A percentile compares a stretch with the other conserved stretches of the same genome.
phyloP scores from a whole-genome alignment of 1,140 invertebrate species.

The Drosophila lacertosa region DNA sequence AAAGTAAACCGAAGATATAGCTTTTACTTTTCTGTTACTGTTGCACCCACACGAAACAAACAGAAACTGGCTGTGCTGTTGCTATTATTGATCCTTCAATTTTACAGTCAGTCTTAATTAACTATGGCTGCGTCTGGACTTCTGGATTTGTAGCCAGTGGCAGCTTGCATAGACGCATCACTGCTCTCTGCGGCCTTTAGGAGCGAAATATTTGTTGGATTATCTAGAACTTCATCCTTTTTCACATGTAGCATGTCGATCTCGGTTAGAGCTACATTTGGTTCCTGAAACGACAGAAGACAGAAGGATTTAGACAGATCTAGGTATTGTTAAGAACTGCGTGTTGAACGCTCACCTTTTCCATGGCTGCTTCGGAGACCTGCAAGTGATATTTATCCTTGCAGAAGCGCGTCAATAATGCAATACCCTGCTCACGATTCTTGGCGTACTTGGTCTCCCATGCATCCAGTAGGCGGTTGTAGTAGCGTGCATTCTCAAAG shows the following conservation, averaged over 20 bases:
- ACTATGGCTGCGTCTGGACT: constrained; percentile 23
- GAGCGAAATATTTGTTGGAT: constrained; percentile 38
- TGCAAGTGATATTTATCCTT: constrained; percentile 89
- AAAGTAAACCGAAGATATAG: constrained; percentile 22
- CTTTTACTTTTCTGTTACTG: constrained; percentile 4
- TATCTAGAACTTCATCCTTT: constrained; percentile 66
- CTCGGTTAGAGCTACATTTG: constrained; percentile 74
- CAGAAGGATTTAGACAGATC: neutral
- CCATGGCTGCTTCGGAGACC: constrained; percentile 85
- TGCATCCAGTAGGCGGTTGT: constrained; percentile 96
- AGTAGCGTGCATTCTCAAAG: constrained; percentile 94
- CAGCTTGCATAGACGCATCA: constrained; percentile 14
- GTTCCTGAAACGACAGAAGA: constrained; percentile 52
- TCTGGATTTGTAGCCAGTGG: constrained; percentile 8
- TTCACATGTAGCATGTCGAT: constrained; percentile 80
- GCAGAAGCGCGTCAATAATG: constrained; percentile 88
- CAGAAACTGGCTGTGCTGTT: constrained; percentile 10
- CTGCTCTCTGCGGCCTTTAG: constrained; percentile 32
- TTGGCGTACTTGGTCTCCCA: constrained; percentile 93
- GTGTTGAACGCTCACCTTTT: constrained; percentile 60
- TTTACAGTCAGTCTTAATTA: constrained; percentile 40
- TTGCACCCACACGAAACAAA: constrained; percentile 32
- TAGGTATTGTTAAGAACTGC: constrained; percentile 1
- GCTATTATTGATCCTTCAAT: constrained; percentile 4
- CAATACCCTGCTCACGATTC: constrained; percentile 87